Percentiles rank a stretch among this genome's conserved stretches.
phyloP scores from a whole-genome alignment of 2,797 vertebrate genomes.

The Smutsia gigantea region DNA sequence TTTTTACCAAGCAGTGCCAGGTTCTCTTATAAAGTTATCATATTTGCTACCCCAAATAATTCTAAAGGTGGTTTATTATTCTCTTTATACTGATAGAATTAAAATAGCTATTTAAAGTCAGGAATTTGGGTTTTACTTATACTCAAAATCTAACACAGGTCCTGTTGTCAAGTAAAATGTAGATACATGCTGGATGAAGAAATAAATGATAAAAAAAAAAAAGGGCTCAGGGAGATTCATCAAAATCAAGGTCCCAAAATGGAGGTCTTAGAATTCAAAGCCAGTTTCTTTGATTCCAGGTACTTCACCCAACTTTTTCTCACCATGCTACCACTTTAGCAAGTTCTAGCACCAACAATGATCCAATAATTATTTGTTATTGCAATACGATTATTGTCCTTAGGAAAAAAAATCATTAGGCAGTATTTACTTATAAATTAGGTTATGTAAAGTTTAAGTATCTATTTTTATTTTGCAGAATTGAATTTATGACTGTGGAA shows the following conservation, averaged over 20 bases:
- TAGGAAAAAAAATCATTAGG: neutral
- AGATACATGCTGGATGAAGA: neutral
- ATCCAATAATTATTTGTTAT: neutral
- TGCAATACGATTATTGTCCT: neutral
- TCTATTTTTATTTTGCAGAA: constrained; percentile 5
- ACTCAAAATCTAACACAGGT: neutral
- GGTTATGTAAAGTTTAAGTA: neutral
- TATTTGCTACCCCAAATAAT: neutral
- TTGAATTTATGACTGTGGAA: neutral
- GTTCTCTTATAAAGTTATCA: neutral
- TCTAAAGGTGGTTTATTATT: neutral
- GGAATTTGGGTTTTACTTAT: neutral
- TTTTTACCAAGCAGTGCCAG: neutral
- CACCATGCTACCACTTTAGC: neutral
- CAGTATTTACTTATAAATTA: neutral
- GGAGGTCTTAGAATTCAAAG: neutral
- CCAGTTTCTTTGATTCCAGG: neutral
- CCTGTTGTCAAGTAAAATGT: neutral
- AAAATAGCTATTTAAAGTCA: neutral
- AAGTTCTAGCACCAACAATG: neutral
- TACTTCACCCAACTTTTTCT: neutral
- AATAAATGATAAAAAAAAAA: neutral
- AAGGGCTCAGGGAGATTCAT: neutral
- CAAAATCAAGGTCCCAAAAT: neutral
- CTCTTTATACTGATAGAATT: neutral